These are phyloP conservation scores for Alouatta palliata DNA, from an alignment of 2,113 vertebrate genomes.

Conservation along the genomic window DNA sequence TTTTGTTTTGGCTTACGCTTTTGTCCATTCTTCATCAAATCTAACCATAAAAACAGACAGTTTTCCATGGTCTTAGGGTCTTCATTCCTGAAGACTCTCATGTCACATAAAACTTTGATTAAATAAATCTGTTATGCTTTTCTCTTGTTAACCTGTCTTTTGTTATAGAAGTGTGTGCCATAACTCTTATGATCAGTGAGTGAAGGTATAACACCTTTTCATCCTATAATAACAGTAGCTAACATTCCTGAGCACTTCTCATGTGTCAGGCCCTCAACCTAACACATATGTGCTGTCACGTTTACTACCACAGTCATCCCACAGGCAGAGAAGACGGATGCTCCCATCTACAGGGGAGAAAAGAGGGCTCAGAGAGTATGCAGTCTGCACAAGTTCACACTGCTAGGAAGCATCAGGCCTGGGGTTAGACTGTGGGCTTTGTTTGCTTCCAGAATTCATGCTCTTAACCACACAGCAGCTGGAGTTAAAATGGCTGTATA, in stretches of 20 bases:
- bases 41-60: background rate
- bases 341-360: background rate
- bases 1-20: background rate
- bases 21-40: background rate
- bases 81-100: background rate
- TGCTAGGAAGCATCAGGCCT: background rate
- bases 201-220: background rate
- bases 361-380: background rate
- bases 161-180: background rate
- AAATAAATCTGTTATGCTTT: background rate
- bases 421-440: background rate
- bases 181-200: background rate
- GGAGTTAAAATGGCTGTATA: background rate
- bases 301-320: background rate
- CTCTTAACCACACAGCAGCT: background rate
- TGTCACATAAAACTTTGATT: background rate
- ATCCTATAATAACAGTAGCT: background rate
- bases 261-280: background rate
- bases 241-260: background rate
- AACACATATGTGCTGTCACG: background rate
- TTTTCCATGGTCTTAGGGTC: background rate
- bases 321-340: background rate
- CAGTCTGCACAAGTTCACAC: background rate
- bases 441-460: background rate
- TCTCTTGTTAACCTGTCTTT: background rate